Percentiles rank a stretch among this genome's conserved stretches.
Conservation (phyloP, 2,888 invertebrate species). For the Parnassius mnemosyne region DNA sequence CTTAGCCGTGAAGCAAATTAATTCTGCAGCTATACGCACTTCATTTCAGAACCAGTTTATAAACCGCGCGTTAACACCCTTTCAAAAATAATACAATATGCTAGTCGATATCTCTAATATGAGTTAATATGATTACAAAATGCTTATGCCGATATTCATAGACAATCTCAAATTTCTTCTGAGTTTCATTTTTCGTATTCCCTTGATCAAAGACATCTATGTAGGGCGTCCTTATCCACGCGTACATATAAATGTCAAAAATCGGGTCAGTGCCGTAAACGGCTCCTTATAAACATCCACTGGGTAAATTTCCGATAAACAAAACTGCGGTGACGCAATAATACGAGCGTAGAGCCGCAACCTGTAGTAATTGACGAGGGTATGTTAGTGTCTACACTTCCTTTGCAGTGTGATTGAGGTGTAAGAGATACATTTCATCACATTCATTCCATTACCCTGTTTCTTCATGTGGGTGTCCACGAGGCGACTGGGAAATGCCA, state of each 20-base stretch:
- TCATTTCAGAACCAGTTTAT: slow-evolving; percentile 34
- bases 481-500: no score
- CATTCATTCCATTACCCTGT: no score
- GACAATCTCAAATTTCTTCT: no score
- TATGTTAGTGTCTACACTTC: slow-evolving; percentile 27
- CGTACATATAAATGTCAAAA: slow-evolving; percentile 59
- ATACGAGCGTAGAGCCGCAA: slow-evolving; percentile 43
- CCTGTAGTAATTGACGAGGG: slow-evolving; percentile 62
- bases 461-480: no score
- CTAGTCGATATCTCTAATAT: slow-evolving; percentile 3
- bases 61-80: slow-evolving; percentile 2
- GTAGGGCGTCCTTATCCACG: slow-evolving; percentile 31
- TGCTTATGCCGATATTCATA: not conserved
- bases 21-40: slow-evolving; percentile 39
- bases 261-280: slow-evolving; percentile 70
- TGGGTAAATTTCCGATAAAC: slow-evolving; percentile 60
- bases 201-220: slow-evolving; percentile 36
- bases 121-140: slow-evolving; percentile 26
- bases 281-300: slow-evolving; percentile 60
- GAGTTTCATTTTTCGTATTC: slow-evolving; percentile 8
- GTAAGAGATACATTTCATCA: no score
- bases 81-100: slow-evolving; percentile 7
- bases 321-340: slow-evolving; percentile 65
- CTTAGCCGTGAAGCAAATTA: slow-evolving; percentile 29
- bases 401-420: no score